These are phyloP conservation scores for Drosophila littoralis DNA, from an alignment of 1,140 invertebrate species.

Conservation along the genomic window DNA sequence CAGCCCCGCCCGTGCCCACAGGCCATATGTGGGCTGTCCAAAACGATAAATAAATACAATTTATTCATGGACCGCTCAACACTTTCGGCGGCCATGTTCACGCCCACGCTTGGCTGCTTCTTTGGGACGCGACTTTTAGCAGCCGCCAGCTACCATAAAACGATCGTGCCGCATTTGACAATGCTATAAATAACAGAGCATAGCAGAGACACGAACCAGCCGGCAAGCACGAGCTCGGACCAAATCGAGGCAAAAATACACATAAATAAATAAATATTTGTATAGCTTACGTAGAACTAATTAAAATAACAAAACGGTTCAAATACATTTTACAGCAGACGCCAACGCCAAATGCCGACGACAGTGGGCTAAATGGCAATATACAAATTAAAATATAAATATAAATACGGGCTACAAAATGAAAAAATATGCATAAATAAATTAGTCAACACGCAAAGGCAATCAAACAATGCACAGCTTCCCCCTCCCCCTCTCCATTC, in stretches of 20 bases:
- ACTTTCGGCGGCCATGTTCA: slow-evolving; percentile 72
- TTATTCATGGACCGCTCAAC: slow-evolving; percentile 72
- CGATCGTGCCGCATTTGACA: slow-evolving; percentile 51
- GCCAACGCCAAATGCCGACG: slow-evolving; percentile 41
- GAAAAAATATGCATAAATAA: slow-evolving; percentile 67
- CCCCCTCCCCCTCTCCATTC: not conserved
- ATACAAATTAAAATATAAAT: slow-evolving; percentile 62
- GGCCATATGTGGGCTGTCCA: slow-evolving; percentile 54
- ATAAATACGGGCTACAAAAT: slow-evolving; percentile 8
- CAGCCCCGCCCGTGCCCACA: not conserved
- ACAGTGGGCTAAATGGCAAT: slow-evolving; percentile 65
- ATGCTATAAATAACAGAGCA: slow-evolving; percentile 43
- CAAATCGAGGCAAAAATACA: slow-evolving; percentile 44
- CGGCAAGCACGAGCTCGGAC: slow-evolving; percentile 2
- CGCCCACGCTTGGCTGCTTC: slow-evolving; percentile 53
- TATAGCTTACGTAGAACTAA: slow-evolving; percentile 57
- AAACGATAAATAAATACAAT: slow-evolving; percentile 71
- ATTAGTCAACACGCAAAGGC: slow-evolving; percentile 47
- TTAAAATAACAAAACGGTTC: slow-evolving; percentile 77
- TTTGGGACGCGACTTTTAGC: slow-evolving; percentile 8
- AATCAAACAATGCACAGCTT: slow-evolving; percentile 40
- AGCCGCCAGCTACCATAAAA: slow-evolving; percentile 35
- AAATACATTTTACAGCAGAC: slow-evolving; percentile 57
- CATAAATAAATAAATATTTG: slow-evolving; percentile 8
- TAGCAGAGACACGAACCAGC: slow-evolving; percentile 46